Base-by-base conservation (phyloP, 2,888 invertebrate genomes). In the Ophonus ardosiacus region DNA sequence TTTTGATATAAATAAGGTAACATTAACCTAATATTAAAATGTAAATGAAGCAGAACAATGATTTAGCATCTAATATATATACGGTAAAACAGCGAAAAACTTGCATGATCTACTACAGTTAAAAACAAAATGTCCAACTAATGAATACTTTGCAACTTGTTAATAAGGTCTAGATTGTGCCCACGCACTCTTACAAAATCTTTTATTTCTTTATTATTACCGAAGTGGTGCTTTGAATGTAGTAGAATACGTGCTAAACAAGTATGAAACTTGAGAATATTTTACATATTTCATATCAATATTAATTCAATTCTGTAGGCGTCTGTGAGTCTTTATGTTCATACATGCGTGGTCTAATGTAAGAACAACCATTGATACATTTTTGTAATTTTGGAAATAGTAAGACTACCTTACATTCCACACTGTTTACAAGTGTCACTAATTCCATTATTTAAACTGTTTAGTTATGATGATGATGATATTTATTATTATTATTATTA, bases 111-210 rank as follows among this genome's bases (percentile, higher is more conserved):
- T 15, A 56, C 21, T 56, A 57, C 78, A 78, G 78, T 78, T 76
- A 78, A n/a, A 56, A 78, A 78, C 57, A 78, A 78, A 78, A 59
- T 78, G 38, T 56, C 31, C 7, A 13, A 13, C 15, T 78, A 78
- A 78, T 78, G 78, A 56, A 78, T 78, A 78, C 57, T 78, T 78
- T 57, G 57, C 57, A 74, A 74, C 40, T 43, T 74, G 71, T 74
- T 74, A 74, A 74, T 74, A 74, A 74, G 51, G 18, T 31, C 38
- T n/a, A 74, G 71, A 74, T 74, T 74, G 71, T 74, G 10, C 71
- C 24, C 71, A 74, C 71, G 71, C 71, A 74, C 71, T 40, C 38
- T 15, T 43, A 74, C 40, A 74, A 68, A 31, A 68, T 68, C 18
- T 17, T 74, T 74, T 74, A 74, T 74, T 43, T 74, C 71, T 74